Evolutionary conservation across 2,888 invertebrate species (phyloP).

Genomic region (Acronicta leporina): DNA sequence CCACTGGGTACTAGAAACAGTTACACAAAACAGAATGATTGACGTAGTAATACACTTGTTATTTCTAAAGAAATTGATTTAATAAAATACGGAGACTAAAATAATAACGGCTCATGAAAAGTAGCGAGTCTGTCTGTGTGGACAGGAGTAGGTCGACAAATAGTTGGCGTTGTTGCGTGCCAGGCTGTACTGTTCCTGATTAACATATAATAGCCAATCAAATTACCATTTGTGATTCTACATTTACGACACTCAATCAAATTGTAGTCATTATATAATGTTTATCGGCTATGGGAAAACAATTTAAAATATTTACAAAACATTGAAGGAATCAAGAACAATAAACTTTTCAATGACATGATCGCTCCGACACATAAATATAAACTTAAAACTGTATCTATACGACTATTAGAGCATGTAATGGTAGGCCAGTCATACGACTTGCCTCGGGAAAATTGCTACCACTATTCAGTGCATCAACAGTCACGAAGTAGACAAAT

Average conservation of each 20-base stretch:
- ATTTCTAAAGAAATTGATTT: slow-evolving; percentile 45
- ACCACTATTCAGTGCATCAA: slow-evolving; percentile 60
- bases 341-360: slow-evolving; percentile 21
- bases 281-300: slow-evolving; percentile 60
- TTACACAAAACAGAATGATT: slow-evolving; percentile 55
- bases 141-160: slow-evolving; percentile 54
- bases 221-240: slow-evolving; percentile 71
- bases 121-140: slow-evolving; percentile 31
- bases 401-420: slow-evolving; percentile 74
- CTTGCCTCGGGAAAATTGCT: slow-evolving; percentile 74
- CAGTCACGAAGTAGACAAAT: slow-evolving; percentile 64
- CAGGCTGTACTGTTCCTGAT: slow-evolving; percentile 71
- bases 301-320: slow-evolving; percentile 51
- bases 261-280: slow-evolving; percentile 62
- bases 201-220: slow-evolving; percentile 77
- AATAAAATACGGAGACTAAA: slow-evolving; percentile 45
- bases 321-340: slow-evolving; percentile 30
- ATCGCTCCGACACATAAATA: slow-evolving; percentile 53
- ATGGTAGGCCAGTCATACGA: slow-evolving; percentile 68
- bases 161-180: slow-evolving; percentile 61
- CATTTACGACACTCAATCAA: slow-evolving; percentile 70
- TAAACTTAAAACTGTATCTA: slow-evolving; percentile 69
- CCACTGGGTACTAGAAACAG: slow-evolving; percentile 44
- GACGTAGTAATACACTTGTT: slow-evolving; percentile 51
- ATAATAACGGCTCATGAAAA: slow-evolving; percentile 42